Conservation (phyloP, 2,113 vertebrate species). For the Terrapene triunguis region DNA sequence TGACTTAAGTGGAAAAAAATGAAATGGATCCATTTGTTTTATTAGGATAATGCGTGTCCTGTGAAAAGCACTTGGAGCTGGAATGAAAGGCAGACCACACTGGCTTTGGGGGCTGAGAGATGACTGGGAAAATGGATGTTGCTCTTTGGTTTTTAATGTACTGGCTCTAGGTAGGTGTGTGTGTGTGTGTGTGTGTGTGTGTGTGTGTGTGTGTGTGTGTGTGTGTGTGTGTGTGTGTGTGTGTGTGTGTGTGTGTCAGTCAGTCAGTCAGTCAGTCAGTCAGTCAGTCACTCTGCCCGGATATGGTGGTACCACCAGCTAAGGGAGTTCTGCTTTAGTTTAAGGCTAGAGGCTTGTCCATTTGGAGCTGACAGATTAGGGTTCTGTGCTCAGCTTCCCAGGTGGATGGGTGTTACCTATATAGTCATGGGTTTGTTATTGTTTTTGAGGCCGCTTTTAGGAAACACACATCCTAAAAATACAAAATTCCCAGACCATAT, state of each 20-base stretch:
- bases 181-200: neutral
- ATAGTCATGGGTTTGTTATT: neutral
- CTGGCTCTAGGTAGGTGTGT: neutral
- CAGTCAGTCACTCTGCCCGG: neutral
- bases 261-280: too few species aligned
- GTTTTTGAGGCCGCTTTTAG: neutral
- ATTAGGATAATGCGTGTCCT: conserved; percentile 6
- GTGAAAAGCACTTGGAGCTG: conserved; percentile 15
- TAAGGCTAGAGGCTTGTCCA: neutral
- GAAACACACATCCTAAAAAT: neutral
- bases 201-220: neutral
- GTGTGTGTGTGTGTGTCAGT: too few species aligned
- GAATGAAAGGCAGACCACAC: conserved; percentile 21
- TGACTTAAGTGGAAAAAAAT: conserved; percentile 4
- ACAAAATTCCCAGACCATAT: neutral
- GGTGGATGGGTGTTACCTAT: neutral
- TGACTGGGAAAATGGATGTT: neutral
- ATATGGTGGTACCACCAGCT: neutral
- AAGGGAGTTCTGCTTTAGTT: neutral
- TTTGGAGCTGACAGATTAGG: neutral
- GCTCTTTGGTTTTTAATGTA: neutral
- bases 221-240: neutral
- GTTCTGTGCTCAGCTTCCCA: neutral
- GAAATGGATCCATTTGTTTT: conserved; percentile 33
- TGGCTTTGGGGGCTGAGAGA: neutral